Base-by-base conservation (phyloP, 2,888 invertebrate species). In the Pristionchus arcanus region DNA sequence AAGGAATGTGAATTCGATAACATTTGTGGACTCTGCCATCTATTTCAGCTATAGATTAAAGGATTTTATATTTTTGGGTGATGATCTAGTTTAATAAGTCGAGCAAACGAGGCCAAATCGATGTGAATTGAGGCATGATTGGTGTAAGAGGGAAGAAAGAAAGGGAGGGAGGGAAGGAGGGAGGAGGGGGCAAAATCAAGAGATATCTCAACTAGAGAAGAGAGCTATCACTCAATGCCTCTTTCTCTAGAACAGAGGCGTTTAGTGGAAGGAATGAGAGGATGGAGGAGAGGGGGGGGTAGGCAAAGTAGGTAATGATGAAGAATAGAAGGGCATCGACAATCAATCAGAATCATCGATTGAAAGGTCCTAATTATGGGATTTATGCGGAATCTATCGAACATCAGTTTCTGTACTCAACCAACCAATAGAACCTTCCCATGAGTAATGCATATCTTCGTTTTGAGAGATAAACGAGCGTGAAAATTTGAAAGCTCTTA, bases 121-220 rank as follows among this genome's bases (percentile, higher is more conserved):
- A 81, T 81, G 42, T n/a, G 49, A 28, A 81, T 53, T 2, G 37
- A 77, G 74, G 49, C 81, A 81, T 53, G 81, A 81, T 81, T 81
- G 81, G 81, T 81, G 81, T 81, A 81, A 81, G 81, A 81, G 49
- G n/a, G 37, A 37, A 34, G 74, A 37, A 37, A 49, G 42, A 49
- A 49, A 71, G 81, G 13, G 53, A 81, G 16, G 49, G 49, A 13
- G 16, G 81, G 53, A 28, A 53, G 42, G 49, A 53, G 21, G 34
- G 34, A 4, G 2, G 49, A 28, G 49, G 49, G 13, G 42, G 74
- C 9, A 34, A 42, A 77, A 77, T 77, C 74, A 77, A 77, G 74
- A 81, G 81, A 81, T 81, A 81, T 81, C 81, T 68, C 68, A 68
- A 25, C 31, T 49, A 81, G 81, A 53, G 81, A n/a, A 53, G 81